These are phyloP conservation scores for Neoscelio sp. DNA, from an alignment of 2,888 invertebrate genomes.

Conservation along the genomic window DNA sequence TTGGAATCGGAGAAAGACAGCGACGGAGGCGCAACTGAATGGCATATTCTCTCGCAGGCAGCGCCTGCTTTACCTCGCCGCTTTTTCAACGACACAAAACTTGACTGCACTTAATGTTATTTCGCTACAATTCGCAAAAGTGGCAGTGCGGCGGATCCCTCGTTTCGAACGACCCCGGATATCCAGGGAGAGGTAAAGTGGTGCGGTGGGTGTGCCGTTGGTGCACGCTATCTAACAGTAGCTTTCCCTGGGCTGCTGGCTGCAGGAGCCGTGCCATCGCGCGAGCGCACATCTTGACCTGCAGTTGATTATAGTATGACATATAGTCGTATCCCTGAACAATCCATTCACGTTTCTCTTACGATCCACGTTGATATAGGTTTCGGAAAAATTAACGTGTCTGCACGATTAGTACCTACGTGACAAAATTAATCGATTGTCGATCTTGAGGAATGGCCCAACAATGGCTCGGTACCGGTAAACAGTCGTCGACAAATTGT, in stretches of 20 bases:
- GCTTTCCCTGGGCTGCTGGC: conserved; percentile 71
- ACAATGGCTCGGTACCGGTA: too few relatives aligned
- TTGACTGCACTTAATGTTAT: conserved; percentile 14
- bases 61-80: too few relatives aligned
- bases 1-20: not conserved
- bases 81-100: too few relatives aligned
- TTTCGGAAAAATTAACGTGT: conserved; percentile 19
- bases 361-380: not conserved
- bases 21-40: not conserved
- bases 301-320: conserved; percentile 52
- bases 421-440: not conserved
- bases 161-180: conserved; percentile 69
- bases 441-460: too few relatives aligned
- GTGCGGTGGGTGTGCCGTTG: conserved; percentile 31
- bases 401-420: too few relatives aligned
- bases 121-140: conserved; percentile 45
- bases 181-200: conserved; percentile 68
- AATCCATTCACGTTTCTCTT: conserved; percentile 49
- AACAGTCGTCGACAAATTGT: too few relatives aligned
- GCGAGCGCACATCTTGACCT: conserved; percentile 71
- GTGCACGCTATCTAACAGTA: conserved; percentile 51
- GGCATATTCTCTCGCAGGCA: too few relatives aligned
- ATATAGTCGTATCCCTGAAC: conserved; percentile 49
- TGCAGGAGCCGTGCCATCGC: conserved; percentile 70
- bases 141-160: conserved; percentile 28